These are phyloP conservation scores for Sebastes schlegelii DNA, from an alignment of 2,113 vertebrate genomes.

Conservation along the genomic window DNA sequence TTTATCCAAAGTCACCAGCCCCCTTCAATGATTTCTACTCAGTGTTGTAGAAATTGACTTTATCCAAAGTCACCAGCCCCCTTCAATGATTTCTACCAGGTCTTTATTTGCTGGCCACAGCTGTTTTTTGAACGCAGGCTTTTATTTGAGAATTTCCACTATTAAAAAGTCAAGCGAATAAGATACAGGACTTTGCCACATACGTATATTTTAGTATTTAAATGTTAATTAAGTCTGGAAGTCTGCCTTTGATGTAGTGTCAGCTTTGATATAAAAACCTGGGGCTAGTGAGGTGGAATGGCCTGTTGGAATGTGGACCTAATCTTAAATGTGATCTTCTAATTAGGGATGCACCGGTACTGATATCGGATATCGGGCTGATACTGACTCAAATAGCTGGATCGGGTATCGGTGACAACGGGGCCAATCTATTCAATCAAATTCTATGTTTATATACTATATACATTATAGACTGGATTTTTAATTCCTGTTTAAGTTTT, in stretches of 20 bases:
- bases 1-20: not conserved
- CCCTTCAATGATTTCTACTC: no score
- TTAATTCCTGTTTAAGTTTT: no score
- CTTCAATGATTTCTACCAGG: not conserved
- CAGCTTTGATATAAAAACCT: not conserved
- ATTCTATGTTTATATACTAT: no score
- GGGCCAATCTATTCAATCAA: no score
- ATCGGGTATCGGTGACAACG: no score
- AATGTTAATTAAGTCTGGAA: no score
- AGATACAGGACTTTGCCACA: not conserved
- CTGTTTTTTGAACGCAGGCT: no score
- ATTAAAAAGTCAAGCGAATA: not conserved
- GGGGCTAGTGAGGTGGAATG: not conserved
- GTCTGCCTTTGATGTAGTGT: not conserved
- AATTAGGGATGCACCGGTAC: not conserved
- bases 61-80: not conserved
- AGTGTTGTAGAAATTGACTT: not conserved
- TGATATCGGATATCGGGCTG: no score
- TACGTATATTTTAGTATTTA: no score
- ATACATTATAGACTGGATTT: no score
- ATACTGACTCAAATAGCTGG: no score
- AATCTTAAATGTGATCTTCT: constrained; percentile 19
- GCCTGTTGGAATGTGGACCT: constrained; percentile 1
- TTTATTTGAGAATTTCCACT: not conserved
- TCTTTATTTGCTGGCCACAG: not conserved